phyloP scores from a whole-genome alignment of 2,888 invertebrate species.

The Mythimna loreyi region DNA sequence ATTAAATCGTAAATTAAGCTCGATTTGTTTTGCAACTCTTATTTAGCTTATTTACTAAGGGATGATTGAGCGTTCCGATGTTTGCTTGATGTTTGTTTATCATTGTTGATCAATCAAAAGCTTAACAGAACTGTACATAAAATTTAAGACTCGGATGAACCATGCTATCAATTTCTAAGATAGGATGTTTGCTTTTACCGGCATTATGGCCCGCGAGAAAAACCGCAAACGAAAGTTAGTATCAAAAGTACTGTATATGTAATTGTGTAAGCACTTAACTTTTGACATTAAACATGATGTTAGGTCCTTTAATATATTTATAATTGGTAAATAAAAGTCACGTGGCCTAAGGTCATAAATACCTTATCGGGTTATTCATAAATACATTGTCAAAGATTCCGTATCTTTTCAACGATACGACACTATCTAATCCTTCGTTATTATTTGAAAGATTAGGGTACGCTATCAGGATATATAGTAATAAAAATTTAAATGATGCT shows the following conservation, averaged over 20 bases:
- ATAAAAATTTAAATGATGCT: constrained; percentile 18
- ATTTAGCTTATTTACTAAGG: background rate
- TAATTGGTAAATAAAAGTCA: constrained; percentile 30
- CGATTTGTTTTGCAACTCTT: background rate
- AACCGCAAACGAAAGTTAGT: background rate
- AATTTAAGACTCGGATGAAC: background rate
- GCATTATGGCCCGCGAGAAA: too few species aligned
- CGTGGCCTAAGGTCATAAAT: constrained; percentile 28
- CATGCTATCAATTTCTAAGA: background rate
- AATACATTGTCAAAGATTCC: constrained; percentile 34
- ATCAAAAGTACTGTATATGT: background rate
- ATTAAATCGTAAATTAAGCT: background rate
- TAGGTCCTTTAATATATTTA: background rate
- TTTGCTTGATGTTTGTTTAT: background rate
- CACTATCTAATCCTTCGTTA: constrained; percentile 60
- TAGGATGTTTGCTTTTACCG: background rate
- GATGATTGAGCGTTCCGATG: background rate
- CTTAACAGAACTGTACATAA: background rate
- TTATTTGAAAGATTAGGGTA: constrained; percentile 53
- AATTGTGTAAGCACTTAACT: background rate
- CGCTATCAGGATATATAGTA: constrained; percentile 21
- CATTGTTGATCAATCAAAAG: too few species aligned
- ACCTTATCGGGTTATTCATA: constrained; percentile 25
- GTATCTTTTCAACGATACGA: constrained; percentile 50
- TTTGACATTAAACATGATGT: background rate